Percentiles rank a stretch among this genome's conserved stretches.
Evolutionary conservation across 2,888 invertebrate species (phyloP).

Genomic region (Phragmatobia fuliginosa): DNA sequence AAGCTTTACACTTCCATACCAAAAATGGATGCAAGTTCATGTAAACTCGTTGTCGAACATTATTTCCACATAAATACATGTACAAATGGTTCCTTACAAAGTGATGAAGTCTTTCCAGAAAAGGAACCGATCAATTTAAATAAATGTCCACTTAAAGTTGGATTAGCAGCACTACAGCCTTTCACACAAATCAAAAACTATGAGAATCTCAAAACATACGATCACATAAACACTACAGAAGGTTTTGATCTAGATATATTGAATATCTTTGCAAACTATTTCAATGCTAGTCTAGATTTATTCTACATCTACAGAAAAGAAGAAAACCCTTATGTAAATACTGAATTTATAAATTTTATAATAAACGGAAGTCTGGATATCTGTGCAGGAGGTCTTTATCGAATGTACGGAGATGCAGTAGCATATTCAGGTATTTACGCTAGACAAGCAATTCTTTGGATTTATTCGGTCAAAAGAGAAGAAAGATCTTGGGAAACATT

Average conservation of each 20-base stretch:
- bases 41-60: slow-evolving; percentile 46
- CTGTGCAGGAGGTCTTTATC: slow-evolving; percentile 72
- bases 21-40: slow-evolving; percentile 56
- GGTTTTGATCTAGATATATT: slow-evolving; percentile 71
- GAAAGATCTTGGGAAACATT: slow-evolving; percentile 68
- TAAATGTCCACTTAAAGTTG: slow-evolving; percentile 67
- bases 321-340: slow-evolving; percentile 53
- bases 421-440: slow-evolving; percentile 73
- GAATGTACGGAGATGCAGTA: slow-evolving; percentile 67
- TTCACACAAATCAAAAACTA: slow-evolving; percentile 59
- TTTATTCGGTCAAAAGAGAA: slow-evolving; percentile 64
- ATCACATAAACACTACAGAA: slow-evolving; percentile 51
- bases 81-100: slow-evolving; percentile 48
- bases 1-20: slow-evolving; percentile 58
- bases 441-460: slow-evolving; percentile 66
- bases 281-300: slow-evolving; percentile 65
- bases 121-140: slow-evolving; percentile 63
- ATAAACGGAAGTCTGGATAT: slow-evolving; percentile 69
- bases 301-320: slow-evolving; percentile 58
- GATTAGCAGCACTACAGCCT: slow-evolving; percentile 65
- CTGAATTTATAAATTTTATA: slow-evolving; percentile 59
- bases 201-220: slow-evolving; percentile 54
- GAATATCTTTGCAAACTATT: slow-evolving; percentile 66
- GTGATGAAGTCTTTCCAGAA: slow-evolving; percentile 52
- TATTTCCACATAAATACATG: slow-evolving; percentile 58